Conservation (phyloP, 2,888 invertebrate genomes). For the Aplocera efformata region DNA sequence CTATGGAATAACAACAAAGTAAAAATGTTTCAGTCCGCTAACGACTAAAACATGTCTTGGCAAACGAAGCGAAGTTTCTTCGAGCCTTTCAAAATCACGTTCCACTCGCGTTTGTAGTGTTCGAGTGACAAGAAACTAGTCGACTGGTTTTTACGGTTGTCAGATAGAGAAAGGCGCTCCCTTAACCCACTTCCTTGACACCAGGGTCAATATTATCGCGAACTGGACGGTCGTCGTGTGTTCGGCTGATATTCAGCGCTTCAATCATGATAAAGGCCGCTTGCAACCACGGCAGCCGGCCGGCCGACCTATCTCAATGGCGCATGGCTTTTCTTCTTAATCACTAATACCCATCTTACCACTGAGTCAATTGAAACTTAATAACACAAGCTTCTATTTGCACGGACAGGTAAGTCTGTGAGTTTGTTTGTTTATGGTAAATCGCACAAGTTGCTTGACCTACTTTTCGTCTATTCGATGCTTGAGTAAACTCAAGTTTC, state of each 20-base stretch:
- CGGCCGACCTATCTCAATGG: neutral
- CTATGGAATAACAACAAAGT: constrained; percentile 5
- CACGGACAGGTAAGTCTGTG: no score
- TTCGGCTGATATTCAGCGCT: constrained; percentile 15
- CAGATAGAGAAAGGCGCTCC: constrained; percentile 7
- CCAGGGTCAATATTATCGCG: constrained; percentile 20
- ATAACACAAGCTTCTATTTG: no score
- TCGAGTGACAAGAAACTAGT: constrained; percentile 23
- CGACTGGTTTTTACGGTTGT: constrained; percentile 14
- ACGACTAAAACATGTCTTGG: constrained; percentile 24
- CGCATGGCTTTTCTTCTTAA: neutral
- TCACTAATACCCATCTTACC: neutral
- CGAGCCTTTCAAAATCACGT: constrained; percentile 24
- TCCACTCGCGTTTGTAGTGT: constrained; percentile 19
- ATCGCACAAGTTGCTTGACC: no score
- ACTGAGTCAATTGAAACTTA: no score
- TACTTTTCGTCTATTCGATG: no score
- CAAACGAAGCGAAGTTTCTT: constrained; percentile 21
- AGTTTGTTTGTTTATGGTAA: no score
- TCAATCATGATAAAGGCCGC: constrained; percentile 26
- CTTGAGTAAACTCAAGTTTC: no score
- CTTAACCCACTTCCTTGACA: constrained; percentile 18
- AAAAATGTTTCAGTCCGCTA: constrained; percentile 14
- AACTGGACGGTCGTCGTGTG: constrained; percentile 16
- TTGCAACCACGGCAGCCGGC: constrained; percentile 6